Evolutionary conservation across 2,113 vertebrate species (phyloP), one percentile per base, ranked within the genome.

Genomic region (Xenopus tropicalis): DNA sequence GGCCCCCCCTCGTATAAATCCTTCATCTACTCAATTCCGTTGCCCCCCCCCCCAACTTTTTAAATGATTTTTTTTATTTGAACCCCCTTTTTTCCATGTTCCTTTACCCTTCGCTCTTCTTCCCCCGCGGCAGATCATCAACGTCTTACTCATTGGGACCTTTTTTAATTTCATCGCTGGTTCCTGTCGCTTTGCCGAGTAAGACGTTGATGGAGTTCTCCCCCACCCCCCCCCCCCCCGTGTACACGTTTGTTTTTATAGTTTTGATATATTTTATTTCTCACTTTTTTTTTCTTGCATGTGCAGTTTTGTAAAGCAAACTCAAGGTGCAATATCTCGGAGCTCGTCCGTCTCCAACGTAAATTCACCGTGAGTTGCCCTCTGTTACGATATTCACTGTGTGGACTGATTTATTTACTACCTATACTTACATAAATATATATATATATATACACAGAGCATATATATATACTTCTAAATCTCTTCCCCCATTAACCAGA

Each of bases 231-330:
- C n/a, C n/a, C n/a, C n/a, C n/a, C n/a, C n/a, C 64, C 43, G 82
- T 82, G 42, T 85, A 74, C 69, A 61, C 0, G 82, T 76, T 78
- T 85, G 77, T 80, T 70, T n/a, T 76, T 83, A 23, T 83, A 70
- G 71, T 84, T 48, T 81, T 83, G 73, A 75, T 75, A 82, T 84
- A 71, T 85, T 77, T 83, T 77, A 82, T 77, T 90, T 92, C 94
- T 97, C 91, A 95, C 87, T 87, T 87, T 80, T 91, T 48, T 48
- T 80, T 86, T 84, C 87, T 92, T 92, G 92, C 93, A 95, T 94
- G 93, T 94, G 90, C 95, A 96, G 94, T 96, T 95, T 96, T 95
- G 93, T 96, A 95, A 95, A 93, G 93, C 94, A 93, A 91, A 91
- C 93, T 91, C 94, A 91, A 92, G 92, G 91, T 93, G 84, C 91